A percentile compares a stretch with the other conserved stretches of the same genome.
Evolutionary conservation across 2,888 invertebrate species (phyloP).

Genomic region (Volucella inflata): DNA sequence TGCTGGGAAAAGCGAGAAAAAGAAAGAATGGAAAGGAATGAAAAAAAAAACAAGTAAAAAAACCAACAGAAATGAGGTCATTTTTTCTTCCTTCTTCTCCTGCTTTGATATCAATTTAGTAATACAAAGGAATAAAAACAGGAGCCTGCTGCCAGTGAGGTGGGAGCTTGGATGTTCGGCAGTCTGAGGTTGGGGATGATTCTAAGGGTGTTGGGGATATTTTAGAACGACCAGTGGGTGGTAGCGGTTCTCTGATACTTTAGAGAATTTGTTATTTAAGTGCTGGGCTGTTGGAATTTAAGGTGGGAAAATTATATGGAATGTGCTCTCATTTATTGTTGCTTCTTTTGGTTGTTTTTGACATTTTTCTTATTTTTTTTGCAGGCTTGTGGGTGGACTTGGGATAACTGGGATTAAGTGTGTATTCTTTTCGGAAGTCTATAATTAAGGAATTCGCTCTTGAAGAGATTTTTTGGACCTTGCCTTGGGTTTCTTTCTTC

Average conservation of each 20-base stretch:
- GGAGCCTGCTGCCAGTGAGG: constrained; percentile 39
- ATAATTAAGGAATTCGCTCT: constrained; percentile 67
- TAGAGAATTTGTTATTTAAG: constrained; percentile 75
- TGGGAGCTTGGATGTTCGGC: not conserved
- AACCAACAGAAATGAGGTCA: constrained; percentile 72
- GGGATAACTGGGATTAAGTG: constrained; percentile 60
- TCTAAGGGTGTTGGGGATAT: constrained; percentile 32
- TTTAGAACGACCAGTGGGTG: constrained; percentile 47
- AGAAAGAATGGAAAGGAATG: constrained; percentile 32
- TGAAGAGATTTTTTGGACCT: constrained; percentile 47
- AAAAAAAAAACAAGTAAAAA: constrained; percentile 42
- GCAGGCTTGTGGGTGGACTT: constrained; percentile 13
- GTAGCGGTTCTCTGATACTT: constrained; percentile 64
- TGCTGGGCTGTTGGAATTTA: constrained; percentile 73
- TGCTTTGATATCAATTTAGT: constrained; percentile 76
- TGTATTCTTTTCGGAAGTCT: constrained; percentile 59
- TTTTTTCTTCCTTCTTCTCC: constrained; percentile 71
- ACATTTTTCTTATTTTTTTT: constrained; percentile 13
- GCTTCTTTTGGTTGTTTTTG: constrained; percentile 20
- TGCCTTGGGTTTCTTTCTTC: constrained; percentile 7
- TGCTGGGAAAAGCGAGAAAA: constrained; percentile 55
- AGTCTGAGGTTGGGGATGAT: not conserved
- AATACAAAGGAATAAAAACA: constrained; percentile 75
- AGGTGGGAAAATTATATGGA: constrained; percentile 74
- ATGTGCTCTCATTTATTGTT: constrained; percentile 68